Percentiles rank a stretch among this genome's conserved stretches.
These are phyloP conservation scores for Drosophila rellima DNA, from an alignment of 2,888 invertebrate species.

Conservation along the genomic window DNA sequence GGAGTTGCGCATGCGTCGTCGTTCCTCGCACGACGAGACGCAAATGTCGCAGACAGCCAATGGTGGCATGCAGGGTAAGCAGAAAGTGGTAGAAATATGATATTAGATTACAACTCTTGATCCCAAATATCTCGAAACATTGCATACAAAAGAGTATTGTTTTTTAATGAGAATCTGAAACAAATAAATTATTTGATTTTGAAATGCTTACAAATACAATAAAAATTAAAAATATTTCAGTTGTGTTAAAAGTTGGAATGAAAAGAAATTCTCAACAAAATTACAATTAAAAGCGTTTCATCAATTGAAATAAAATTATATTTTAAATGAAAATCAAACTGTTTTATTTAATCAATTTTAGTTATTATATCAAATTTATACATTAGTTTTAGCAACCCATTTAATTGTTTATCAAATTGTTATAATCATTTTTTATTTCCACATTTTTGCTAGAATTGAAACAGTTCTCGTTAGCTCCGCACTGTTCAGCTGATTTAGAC, in stretches of 20 bases:
- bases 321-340: neutral
- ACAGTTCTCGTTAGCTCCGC: conserved; percentile 84
- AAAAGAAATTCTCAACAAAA: too few species aligned
- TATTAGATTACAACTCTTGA: too few species aligned
- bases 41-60: conserved; percentile 82
- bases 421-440: conserved; percentile 14
- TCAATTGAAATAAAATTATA: neutral
- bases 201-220: too few species aligned
- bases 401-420: conserved; percentile 6
- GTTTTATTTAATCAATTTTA: neutral
- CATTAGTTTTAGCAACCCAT: neutral
- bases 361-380: neutral
- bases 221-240: too few species aligned
- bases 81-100: neutral
- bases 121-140: too few species aligned
- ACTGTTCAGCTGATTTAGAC: conserved; percentile 85
- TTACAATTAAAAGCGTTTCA: neutral
- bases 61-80: conserved; percentile 83
- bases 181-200: too few species aligned
- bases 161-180: too few species aligned
- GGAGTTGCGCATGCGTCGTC: conserved; percentile 85
- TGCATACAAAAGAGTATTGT: too few species aligned
- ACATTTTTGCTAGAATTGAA: conserved; percentile 73
- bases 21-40: conserved; percentile 86
- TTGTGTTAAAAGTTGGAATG: too few species aligned